Percentiles rank a stretch among this genome's conserved stretches.
These are phyloP conservation scores for Chelonus formosanus DNA, from an alignment of 2,888 invertebrate genomes.

Conservation along the genomic window DNA sequence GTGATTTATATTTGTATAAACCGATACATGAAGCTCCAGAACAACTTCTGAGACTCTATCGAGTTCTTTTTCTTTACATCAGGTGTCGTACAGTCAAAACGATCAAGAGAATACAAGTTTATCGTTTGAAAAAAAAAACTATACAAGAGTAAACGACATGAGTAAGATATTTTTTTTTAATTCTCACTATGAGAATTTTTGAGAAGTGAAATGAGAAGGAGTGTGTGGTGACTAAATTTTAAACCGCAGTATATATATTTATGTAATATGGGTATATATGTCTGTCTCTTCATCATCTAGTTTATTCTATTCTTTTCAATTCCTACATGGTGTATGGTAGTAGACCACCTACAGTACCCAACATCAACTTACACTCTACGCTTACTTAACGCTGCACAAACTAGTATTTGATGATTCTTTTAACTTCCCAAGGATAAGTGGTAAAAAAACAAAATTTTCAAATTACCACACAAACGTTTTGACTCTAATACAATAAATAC, in stretches of 20 bases:
- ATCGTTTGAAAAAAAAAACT: slow-evolving; percentile 1
- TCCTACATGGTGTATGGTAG: not conserved
- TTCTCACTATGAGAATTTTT: slow-evolving; percentile 3
- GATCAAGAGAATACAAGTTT: not conserved
- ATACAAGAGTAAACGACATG: not conserved
- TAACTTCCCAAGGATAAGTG: slow-evolving; percentile 41
- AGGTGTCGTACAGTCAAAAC: not conserved
- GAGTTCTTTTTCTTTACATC: not conserved
- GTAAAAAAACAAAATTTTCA: slow-evolving; percentile 27
- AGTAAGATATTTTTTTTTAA: not conserved
- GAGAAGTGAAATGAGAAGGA: not conserved
- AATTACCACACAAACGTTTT: too few relatives aligned
- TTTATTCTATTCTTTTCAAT: slow-evolving; percentile 9
- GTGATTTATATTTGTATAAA: slow-evolving; percentile 22
- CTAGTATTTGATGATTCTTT: slow-evolving; percentile 51
- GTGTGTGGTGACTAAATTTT: not conserved
- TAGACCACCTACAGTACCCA: slow-evolving; percentile 55
- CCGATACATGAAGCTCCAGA: too few relatives aligned
- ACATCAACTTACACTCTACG: slow-evolving; percentile 63
- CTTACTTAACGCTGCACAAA: slow-evolving; percentile 58
- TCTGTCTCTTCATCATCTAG: not conserved
- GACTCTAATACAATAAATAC: too few relatives aligned
- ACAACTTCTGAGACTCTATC: not conserved
- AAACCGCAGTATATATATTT: not conserved
- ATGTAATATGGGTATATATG: not conserved